These are phyloP conservation scores for Stenolophus ochropezus DNA, from an alignment of 2,888 invertebrate genomes.

Conservation along the genomic window DNA sequence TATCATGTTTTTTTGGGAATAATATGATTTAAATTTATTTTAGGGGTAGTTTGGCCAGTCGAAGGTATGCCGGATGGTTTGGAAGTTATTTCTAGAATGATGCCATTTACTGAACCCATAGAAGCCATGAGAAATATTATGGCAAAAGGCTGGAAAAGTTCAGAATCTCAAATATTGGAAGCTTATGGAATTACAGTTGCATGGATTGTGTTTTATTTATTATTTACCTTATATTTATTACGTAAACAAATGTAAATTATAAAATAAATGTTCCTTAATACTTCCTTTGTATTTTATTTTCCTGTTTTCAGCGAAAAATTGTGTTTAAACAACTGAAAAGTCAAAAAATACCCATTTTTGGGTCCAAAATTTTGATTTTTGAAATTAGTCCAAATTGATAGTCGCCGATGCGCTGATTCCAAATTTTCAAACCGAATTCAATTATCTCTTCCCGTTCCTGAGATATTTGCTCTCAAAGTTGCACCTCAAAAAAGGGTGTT, in stretches of 20 bases:
- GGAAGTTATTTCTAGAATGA: constrained; percentile 65
- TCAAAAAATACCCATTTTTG: too few relatives aligned
- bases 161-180: constrained; percentile 12
- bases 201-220: constrained; percentile 47
- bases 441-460: too few relatives aligned
- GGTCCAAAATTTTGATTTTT: too few relatives aligned
- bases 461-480: too few relatives aligned
- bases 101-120: constrained; percentile 50
- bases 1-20: background rate
- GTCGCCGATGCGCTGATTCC: too few relatives aligned
- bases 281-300: background rate
- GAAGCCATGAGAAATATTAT: constrained; percentile 49
- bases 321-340: too few relatives aligned
- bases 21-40: background rate
- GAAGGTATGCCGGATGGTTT: constrained; percentile 78
- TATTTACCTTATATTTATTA: constrained; percentile 39
- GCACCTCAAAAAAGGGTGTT: too few relatives aligned
- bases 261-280: background rate
- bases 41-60: constrained; percentile 82
- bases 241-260: constrained; percentile 48
- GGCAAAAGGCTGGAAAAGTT: constrained; percentile 45
- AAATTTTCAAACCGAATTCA: too few relatives aligned
- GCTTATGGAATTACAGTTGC: constrained; percentile 12
- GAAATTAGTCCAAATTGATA: too few relatives aligned
- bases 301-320: background rate